Conservation (phyloP, 2,888 invertebrate species). For the Acronicta aceris region DNA sequence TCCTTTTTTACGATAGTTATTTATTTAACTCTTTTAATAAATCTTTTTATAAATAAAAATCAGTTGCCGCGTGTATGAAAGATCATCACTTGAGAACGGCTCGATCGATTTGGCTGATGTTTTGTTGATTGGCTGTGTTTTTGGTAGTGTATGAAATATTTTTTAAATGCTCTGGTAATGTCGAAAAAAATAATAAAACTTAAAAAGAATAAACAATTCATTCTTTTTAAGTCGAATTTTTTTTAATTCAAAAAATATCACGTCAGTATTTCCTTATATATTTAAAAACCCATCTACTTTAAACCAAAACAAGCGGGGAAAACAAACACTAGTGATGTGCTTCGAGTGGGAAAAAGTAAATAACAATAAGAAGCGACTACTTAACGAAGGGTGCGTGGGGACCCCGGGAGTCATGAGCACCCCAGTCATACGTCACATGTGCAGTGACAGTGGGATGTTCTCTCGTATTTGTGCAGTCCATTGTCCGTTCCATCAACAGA, state of each 20-base stretch:
- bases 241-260: neutral
- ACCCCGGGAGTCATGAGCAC: slow-evolving; percentile 43
- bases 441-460: slow-evolving; percentile 57
- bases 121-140: too few relatives aligned
- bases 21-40: too few relatives aligned
- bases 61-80: too few relatives aligned
- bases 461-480: slow-evolving; percentile 40
- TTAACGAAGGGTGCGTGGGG: slow-evolving; percentile 50
- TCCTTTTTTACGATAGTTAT: too few relatives aligned
- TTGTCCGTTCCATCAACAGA: slow-evolving; percentile 46
- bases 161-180: too few relatives aligned
- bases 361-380: slow-evolving; percentile 56
- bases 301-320: slow-evolving; percentile 45
- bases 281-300: slow-evolving; percentile 13
- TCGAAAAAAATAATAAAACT: too few relatives aligned
- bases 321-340: slow-evolving; percentile 44
- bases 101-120: too few relatives aligned
- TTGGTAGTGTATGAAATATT: too few relatives aligned
- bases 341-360: slow-evolving; percentile 51
- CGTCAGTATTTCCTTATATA: slow-evolving; percentile 3
- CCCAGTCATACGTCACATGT: slow-evolving; percentile 70
- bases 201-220: too few relatives aligned
- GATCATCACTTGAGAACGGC: too few relatives aligned
- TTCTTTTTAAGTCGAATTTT: too few relatives aligned
- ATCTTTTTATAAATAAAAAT: too few relatives aligned